A percentile compares a stretch with the other conserved stretches of the same genome.
Conservation (phyloP, 1,140 invertebrate species). For the Chionoecetes opilio region DNA sequence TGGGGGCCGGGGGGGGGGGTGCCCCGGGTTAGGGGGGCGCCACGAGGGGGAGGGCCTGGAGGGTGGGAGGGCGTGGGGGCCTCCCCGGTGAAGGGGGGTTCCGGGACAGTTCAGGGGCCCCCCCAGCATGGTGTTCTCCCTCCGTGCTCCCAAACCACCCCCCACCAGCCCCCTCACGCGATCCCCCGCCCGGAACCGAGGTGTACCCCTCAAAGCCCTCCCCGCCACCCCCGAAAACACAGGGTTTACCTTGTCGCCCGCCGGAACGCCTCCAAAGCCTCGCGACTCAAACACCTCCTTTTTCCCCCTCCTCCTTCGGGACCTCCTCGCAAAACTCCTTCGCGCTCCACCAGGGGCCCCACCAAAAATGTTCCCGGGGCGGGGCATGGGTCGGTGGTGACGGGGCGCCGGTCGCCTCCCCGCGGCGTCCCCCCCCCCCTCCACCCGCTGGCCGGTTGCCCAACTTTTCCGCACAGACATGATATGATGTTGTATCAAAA, state of each 20-base stretch:
- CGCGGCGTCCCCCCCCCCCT: background rate
- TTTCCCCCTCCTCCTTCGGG: background rate
- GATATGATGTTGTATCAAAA: no score
- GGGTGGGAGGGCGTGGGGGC: no score
- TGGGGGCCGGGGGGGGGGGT: background rate
- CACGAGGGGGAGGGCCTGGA: no score
- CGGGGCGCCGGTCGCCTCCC: background rate
- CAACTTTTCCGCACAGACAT: background rate
- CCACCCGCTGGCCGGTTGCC: background rate
- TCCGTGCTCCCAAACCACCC: background rate
- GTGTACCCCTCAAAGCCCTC: background rate
- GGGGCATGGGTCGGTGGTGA: background rate
- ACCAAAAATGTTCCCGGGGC: background rate
- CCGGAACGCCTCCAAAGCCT: background rate
- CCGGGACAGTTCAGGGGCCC: background rate
- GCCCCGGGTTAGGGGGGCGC: no score
- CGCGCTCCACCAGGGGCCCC: no score
- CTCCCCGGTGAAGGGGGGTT: background rate
- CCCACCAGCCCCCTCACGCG: background rate
- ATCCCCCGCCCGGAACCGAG: background rate
- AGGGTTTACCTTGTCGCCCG: background rate
- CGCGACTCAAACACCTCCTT: background rate
- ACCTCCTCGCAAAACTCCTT: background rate
- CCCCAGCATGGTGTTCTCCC: background rate
- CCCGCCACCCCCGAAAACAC: background rate